Percentiles rank a stretch among this genome's conserved stretches.
Conservation (phyloP, 64 coral and sea anemone genomes). For the Hydrozoanthus tunicans region DNA sequence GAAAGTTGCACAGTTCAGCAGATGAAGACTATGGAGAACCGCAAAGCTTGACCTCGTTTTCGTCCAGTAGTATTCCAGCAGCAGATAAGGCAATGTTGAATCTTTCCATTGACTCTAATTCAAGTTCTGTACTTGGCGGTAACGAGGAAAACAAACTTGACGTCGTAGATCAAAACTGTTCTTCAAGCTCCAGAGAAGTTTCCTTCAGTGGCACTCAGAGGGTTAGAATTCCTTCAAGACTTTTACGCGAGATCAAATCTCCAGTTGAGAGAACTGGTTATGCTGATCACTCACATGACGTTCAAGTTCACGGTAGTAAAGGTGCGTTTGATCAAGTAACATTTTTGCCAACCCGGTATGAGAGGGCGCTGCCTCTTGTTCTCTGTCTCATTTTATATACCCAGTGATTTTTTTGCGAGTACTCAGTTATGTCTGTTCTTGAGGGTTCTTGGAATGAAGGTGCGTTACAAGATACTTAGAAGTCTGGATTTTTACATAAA, state of each 20-base stretch:
- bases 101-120: constrained; percentile 11
- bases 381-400: background rate
- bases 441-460: too few species aligned
- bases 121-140: background rate
- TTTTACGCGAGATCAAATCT: constrained; percentile 87
- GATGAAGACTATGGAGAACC: background rate
- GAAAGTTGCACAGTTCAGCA: background rate
- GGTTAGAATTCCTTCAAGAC: constrained; percentile 76
- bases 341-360: background rate
- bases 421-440: too few species aligned
- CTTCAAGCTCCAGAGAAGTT: constrained; percentile 27
- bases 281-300: background rate
- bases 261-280: constrained; percentile 69
- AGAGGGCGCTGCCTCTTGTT: background rate
- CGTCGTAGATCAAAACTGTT: background rate
- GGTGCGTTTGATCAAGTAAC: background rate
- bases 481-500: too few species aligned
- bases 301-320: background rate
- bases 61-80: background rate
- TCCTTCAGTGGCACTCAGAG: constrained; percentile 79
- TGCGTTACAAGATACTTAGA: too few species aligned
- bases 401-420: too few species aligned
- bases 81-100: constrained; percentile 24
- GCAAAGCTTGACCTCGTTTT: constrained; percentile 12
- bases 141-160: background rate